A percentile compares a stretch with the other conserved stretches of the same genome.
These are phyloP conservation scores for Thalassarche chlororhynchos DNA, from an alignment of 2,113 vertebrate genomes.

Conservation along the genomic window DNA sequence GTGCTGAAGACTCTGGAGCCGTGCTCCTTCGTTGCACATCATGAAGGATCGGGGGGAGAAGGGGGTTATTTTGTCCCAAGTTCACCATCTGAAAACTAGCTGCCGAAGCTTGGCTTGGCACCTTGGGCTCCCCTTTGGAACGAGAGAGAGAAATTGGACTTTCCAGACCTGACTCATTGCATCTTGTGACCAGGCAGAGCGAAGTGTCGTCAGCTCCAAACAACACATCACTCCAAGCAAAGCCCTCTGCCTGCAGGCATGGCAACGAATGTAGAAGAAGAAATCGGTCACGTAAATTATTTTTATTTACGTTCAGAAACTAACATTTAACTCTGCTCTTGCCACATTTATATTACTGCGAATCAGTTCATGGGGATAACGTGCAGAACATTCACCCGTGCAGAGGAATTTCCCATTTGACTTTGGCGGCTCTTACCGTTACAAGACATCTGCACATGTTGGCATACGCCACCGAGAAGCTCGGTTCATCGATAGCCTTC, in stretches of 20 bases:
- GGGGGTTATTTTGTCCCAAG: not conserved
- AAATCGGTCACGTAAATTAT: not conserved
- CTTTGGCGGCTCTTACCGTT: slow-evolving; percentile 79
- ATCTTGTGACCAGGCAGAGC: not conserved
- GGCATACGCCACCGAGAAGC: slow-evolving; percentile 96
- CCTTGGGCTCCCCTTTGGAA: not conserved
- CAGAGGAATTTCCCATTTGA: not conserved
- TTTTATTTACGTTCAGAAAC: not conserved
- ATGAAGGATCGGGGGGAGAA: not conserved
- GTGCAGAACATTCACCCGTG: not conserved
- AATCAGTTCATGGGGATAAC: not conserved
- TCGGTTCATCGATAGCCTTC: slow-evolving; percentile 96
- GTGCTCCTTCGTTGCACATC: not conserved
- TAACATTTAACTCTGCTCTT: not conserved
- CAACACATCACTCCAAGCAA: not conserved
- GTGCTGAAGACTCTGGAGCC: not conserved
- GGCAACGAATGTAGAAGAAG: rapidly evolving
- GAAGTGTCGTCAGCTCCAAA: not conserved
- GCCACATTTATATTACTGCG: not conserved
- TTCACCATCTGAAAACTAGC: not conserved
- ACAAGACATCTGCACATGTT: slow-evolving; percentile 98
- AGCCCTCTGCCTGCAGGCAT: not conserved
- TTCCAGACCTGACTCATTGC: rapidly evolving
- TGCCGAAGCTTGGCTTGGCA: not conserved
- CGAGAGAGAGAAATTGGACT: not conserved